Evolutionary conservation across 2,113 vertebrate species (phyloP).

Genomic region (Acinonyx jubatus): DNA sequence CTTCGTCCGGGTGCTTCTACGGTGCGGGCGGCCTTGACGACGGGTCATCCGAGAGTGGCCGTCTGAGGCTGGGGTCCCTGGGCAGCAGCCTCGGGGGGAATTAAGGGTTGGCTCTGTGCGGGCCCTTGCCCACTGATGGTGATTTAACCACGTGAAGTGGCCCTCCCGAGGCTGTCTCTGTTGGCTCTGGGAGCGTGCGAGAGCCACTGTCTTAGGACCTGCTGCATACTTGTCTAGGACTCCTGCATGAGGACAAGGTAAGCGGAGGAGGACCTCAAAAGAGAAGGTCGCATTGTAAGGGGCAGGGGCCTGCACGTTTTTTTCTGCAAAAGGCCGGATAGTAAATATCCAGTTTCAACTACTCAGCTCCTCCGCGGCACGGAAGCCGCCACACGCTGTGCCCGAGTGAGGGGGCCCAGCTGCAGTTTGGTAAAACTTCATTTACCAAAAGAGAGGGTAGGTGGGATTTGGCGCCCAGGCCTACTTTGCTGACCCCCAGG

Average conservation of each 20-base stretch:
- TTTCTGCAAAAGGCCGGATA: neutral
- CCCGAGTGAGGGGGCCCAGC: neutral
- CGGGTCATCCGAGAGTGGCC: neutral
- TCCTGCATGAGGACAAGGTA: fast-evolving
- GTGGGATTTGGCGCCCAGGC: neutral
- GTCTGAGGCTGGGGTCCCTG: neutral
- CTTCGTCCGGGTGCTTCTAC: neutral
- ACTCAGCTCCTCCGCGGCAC: fast-evolving
- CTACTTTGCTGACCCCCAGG: neutral
- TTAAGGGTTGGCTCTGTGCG: neutral
- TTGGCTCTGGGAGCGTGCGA: fast-evolving
- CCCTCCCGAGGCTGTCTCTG: neutral
- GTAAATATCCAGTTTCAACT: no score
- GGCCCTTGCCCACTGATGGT: neutral
- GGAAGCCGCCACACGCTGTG: neutral
- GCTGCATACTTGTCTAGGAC: neutral
- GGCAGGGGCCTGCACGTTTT: no score
- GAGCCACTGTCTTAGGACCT: neutral
- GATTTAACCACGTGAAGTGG: fast-evolving
- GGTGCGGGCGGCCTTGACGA: no score
- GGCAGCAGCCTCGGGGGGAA: neutral
- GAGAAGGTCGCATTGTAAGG: neutral
- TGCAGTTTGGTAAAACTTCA: neutral
- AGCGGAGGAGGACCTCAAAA: neutral
- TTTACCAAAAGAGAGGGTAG: neutral